phyloP scores from a whole-genome alignment of 2,797 vertebrate species.

The Manis pentadactyla region DNA sequence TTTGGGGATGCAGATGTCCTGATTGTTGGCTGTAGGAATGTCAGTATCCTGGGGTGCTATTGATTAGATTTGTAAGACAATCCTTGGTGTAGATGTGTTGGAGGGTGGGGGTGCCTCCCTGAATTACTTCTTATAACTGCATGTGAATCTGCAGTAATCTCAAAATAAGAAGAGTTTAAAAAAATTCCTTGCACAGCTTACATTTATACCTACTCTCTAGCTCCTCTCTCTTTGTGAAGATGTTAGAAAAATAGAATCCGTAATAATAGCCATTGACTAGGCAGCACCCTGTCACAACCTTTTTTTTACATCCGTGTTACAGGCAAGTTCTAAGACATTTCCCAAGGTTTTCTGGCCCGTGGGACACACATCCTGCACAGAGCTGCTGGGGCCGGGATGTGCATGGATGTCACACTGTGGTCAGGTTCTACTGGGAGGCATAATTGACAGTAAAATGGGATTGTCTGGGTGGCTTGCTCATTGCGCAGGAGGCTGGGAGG shows the following conservation, averaged over 20 bases:
- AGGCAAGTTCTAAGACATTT: not conserved
- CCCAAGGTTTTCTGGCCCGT: no score
- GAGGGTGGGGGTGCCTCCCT: not conserved
- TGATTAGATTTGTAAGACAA: not conserved
- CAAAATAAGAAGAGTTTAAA: not conserved
- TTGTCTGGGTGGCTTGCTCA: not conserved
- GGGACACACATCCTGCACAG: not conserved
- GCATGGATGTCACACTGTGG: no score
- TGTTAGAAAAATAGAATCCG: not conserved
- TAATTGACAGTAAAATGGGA: not conserved
- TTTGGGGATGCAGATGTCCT: not conserved
- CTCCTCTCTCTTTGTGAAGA: not conserved
- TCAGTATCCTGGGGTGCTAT: fast-evolving
- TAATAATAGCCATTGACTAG: no score
- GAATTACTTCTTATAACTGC: not conserved
- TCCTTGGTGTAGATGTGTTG: no score
- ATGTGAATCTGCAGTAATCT: not conserved
- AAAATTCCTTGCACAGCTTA: not conserved
- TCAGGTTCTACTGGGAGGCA: not conserved
- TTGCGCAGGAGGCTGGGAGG: not conserved
- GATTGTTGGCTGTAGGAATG: fast-evolving
- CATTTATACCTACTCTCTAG: no score
- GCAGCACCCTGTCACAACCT: not conserved
- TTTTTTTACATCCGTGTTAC: not conserved
- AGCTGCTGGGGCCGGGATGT: not conserved